phyloP scores from a whole-genome alignment of 2,797 vertebrate species.

The Etheostoma perlongum region DNA sequence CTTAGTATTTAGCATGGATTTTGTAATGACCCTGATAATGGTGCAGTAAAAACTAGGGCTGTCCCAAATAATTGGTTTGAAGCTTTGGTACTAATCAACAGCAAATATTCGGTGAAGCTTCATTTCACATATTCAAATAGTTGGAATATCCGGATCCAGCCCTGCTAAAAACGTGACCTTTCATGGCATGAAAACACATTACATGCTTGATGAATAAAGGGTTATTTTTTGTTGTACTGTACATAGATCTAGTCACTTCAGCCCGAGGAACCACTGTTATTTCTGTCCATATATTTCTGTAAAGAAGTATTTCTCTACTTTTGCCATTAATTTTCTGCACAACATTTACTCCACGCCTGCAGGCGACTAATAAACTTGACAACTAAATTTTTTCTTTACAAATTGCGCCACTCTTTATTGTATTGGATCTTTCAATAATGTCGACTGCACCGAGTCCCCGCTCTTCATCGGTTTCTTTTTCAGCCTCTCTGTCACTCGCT shows the following conservation, averaged over 20 bases:
- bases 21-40: not conserved
- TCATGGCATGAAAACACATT: not conserved
- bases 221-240: not conserved
- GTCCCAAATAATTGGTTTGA: too few species aligned
- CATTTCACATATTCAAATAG: too few species aligned
- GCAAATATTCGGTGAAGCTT: too few species aligned
- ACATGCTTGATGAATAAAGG: not conserved
- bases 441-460: not conserved
- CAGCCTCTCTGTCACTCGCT: not conserved
- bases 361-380: slow-evolving; percentile 2
- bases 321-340: slow-evolving; percentile 23
- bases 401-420: not conserved
- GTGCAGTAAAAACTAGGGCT: too few species aligned
- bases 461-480: not conserved
- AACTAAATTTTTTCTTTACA: not conserved
- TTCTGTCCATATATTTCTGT: slow-evolving; percentile 1
- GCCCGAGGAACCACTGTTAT: not conserved
- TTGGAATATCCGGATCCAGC: too few species aligned
- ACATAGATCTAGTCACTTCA: not conserved
- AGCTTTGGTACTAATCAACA: too few species aligned
- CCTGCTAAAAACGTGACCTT: slow-evolving; percentile 6
- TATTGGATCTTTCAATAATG: slow-evolving; percentile 3
- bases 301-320: slow-evolving; percentile 1
- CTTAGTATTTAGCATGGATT: not conserved
- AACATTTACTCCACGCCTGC: slow-evolving; percentile 5